Evolutionary conservation across 2,113 vertebrate species (phyloP).

Genomic region (Callospermophilus lateralis): DNA sequence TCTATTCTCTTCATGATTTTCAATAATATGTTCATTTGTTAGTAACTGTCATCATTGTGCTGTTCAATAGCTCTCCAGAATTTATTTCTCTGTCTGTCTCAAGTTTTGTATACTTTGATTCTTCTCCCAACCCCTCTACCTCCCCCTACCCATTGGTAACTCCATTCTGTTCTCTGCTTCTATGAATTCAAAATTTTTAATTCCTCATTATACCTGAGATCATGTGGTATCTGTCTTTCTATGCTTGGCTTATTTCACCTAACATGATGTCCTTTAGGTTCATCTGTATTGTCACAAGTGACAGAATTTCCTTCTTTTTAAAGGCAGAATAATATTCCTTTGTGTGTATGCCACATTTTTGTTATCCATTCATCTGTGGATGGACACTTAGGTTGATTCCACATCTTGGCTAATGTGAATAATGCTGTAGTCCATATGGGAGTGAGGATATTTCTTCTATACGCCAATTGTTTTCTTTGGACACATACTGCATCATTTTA

Average conservation of each 20-base stretch:
- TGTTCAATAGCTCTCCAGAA: background rate
- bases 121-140: background rate
- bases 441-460: background rate
- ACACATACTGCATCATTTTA: background rate
- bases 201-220: too few relatives aligned
- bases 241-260: background rate
- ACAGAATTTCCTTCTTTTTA: background rate
- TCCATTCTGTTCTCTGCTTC: background rate
- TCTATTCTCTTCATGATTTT: background rate
- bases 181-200: too few relatives aligned
- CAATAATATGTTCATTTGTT: background rate
- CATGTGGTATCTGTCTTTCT: background rate
- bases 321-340: background rate
- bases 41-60: background rate
- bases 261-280: background rate
- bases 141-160: accelerated
- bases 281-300: background rate
- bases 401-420: background rate
- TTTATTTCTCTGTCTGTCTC: background rate
- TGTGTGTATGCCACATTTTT: background rate
- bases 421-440: background rate
- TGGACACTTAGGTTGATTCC: background rate
- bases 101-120: background rate
- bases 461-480: background rate
- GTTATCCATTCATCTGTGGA: background rate